Evolutionary conservation across 2,113 vertebrate genomes (phyloP).

Genomic region (Antennarius striatus): DNA sequence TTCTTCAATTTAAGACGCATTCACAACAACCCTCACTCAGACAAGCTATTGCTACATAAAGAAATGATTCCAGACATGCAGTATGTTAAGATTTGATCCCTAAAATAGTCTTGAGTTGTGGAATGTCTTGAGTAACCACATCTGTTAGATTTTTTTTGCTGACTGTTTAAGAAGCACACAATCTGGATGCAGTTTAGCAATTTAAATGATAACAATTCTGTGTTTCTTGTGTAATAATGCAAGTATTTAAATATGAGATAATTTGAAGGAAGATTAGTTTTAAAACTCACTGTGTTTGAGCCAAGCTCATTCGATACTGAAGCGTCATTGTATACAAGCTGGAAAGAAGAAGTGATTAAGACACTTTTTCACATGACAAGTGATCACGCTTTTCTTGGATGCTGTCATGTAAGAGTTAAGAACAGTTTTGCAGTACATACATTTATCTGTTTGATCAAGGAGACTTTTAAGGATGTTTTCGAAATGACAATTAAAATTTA

Average conservation of each 20-base stretch:
- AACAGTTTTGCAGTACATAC: background rate
- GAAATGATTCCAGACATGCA: constrained; percentile 29
- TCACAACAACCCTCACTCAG: constrained; percentile 7
- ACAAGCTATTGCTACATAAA: constrained; percentile 19
- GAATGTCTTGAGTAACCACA: background rate
- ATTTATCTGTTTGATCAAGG: background rate
- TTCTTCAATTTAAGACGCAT: constrained; percentile 26
- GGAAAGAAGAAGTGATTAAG: constrained; percentile 3
- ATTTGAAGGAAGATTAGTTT: background rate
- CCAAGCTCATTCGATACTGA: constrained; percentile 46
- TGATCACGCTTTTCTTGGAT: too few relatives aligned
- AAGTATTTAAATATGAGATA: background rate
- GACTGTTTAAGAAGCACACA: constrained; percentile 9
- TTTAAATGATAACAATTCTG: background rate
- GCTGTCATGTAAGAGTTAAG: too few relatives aligned
- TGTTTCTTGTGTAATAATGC: background rate
- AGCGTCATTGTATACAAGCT: constrained; percentile 58
- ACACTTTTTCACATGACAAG: background rate
- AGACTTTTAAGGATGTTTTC: background rate
- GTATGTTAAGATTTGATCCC: constrained; percentile 26
- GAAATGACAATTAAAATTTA: background rate
- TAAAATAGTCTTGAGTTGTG: constrained; percentile 32
- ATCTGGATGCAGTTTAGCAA: constrained; percentile 9
- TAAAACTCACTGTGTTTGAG: constrained; percentile 62
- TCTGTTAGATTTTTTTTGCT: constrained; percentile 19